Conservation (phyloP, 1,140 invertebrate species). For the Magallana gigas region DNA sequence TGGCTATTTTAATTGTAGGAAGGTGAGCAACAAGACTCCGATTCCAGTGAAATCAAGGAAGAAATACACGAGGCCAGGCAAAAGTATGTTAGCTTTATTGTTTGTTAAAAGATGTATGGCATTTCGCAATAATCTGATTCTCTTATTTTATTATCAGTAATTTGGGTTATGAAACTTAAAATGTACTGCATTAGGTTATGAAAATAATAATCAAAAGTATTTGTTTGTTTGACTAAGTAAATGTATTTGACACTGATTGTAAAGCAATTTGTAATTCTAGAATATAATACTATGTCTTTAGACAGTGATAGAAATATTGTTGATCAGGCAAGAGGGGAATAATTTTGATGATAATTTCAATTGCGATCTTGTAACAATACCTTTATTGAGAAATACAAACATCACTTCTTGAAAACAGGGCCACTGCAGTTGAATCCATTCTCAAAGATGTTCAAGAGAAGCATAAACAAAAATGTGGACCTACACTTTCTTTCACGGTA, state of each 20-base stretch:
- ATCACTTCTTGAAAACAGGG: constrained; percentile 59
- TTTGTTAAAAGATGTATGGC: constrained; percentile 12
- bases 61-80: constrained; percentile 71
- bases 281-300: too few species aligned
- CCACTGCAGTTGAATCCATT: constrained; percentile 71
- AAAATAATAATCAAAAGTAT: too few species aligned
- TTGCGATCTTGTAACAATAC: too few species aligned
- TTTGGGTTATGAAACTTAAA: not conserved
- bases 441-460: constrained; percentile 67
- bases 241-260: too few species aligned
- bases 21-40: constrained; percentile 65
- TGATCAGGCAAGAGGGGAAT: too few species aligned
- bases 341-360: too few species aligned
- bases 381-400: too few species aligned
- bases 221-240: too few species aligned
- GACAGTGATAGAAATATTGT: too few species aligned
- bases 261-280: too few species aligned
- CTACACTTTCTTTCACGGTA: constrained; percentile 73
- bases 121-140: constrained; percentile 32
- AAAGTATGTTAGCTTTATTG: constrained; percentile 56
- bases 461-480: constrained; percentile 56
- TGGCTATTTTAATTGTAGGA: constrained; percentile 57
- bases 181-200: too few species aligned
- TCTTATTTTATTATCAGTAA: not conserved
- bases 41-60: constrained; percentile 59